Evolutionary conservation across 2,797 vertebrate genomes (phyloP), one percentile per base, ranked within the genome.

Genomic region (Gorsachius magnificus): DNA sequence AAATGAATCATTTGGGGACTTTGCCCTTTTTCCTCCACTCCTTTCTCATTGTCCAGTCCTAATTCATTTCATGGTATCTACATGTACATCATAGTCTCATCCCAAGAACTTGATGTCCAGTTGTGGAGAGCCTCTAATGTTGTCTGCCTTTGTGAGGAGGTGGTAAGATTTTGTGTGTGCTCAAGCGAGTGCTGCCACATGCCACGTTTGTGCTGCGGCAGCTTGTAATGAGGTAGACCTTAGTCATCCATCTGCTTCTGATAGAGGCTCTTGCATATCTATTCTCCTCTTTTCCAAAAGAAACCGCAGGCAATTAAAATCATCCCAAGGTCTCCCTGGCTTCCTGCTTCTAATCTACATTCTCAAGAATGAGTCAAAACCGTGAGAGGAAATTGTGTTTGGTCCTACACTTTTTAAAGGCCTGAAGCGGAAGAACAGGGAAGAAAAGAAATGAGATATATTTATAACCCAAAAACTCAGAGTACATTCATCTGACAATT

Each of bases 321-420:
- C 35, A 89, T 91, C 56, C 45, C n/a, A 81, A 69, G 70, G 54
- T 90, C 86, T 86, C 83, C 48, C 48, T 79, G 86, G 71, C 89
- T 94, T 93, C 65, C 80, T 87, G 72, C 35, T 91, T 88, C 94
- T 94, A 93, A 89, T 95, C 84, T 90, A 22, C 69, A n/a, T 72
- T 88, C 68, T 92, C 61, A 65, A 65, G 61, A 95, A 89, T 64
- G 54, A 91, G 94, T 78, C n/a, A 56, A 92, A 95, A 75, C 38
- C 2, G 7, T 58, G 65, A 95, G 51, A 93, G 60, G 71, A 83
- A 79, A 90, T 83, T 74, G 43, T 79, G 56, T 85, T 81, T 77
- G 50, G 33, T 81, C 46, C 31, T 86, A 6, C 54, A 66, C 72
- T 75, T 94, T 90, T 79, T 56, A 87, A 54, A 83, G 50, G 24